A percentile compares a stretch with the other conserved stretches of the same genome.
phyloP scores from a whole-genome alignment of 53 echinoderm and acorn worm species.

The Antedon mediterranea region DNA sequence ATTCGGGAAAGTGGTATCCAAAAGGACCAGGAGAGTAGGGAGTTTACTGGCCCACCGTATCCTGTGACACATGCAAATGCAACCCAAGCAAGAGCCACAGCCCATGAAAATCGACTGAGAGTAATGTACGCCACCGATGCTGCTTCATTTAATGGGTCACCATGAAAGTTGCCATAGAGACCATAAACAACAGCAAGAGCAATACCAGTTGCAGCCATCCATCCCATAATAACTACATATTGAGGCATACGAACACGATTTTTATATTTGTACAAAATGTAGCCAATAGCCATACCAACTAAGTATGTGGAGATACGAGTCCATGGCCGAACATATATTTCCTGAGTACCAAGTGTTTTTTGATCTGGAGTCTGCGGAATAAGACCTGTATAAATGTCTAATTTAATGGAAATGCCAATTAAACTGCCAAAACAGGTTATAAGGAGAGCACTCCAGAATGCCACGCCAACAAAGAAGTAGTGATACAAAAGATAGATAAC shows the following conservation, averaged over 20 bases:
- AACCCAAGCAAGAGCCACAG: conserved; percentile 31
- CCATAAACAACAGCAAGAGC: conserved; percentile 16
- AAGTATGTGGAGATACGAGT: conserved; percentile 34
- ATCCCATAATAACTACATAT: not conserved
- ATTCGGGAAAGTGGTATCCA: conserved; percentile 45
- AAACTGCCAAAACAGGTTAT: not conserved
- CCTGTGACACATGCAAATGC: conserved; percentile 26
- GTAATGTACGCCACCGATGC: conserved; percentile 16
- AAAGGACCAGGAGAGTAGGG: conserved; percentile 28
- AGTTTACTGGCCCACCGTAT: conserved; percentile 39
- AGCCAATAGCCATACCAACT: conserved; percentile 33
- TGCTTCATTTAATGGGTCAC: not conserved
- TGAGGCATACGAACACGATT: not conserved
- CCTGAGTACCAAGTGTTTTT: not conserved
- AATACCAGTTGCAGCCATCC: conserved; percentile 11
- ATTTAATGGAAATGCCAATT: not conserved
- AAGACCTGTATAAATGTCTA: not conserved
- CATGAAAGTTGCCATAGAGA: not conserved
- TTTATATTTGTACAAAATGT: conserved; percentile 25
- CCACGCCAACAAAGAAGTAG: not conserved
- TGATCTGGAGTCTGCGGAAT: not conserved
- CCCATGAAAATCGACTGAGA: conserved; percentile 14
- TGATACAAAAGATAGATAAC: not conserved
- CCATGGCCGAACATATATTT: conserved; percentile 35
- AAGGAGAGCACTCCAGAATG: not conserved